Conservation (phyloP, 2,888 invertebrate species). For the Vesta saturnalis region DNA sequence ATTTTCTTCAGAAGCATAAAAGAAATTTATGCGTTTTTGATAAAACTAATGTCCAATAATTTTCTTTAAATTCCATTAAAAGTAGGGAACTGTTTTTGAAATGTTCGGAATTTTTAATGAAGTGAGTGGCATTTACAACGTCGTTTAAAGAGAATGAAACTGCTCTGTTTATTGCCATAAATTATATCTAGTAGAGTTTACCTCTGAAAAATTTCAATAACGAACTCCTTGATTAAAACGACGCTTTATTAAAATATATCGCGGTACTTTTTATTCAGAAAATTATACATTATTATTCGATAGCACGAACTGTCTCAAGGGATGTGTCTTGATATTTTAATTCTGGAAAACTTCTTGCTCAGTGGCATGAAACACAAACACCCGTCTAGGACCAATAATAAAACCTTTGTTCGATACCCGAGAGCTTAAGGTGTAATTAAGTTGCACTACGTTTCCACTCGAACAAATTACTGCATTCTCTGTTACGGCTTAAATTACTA, state of each 20-base stretch:
- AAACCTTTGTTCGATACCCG: slow-evolving; percentile 44
- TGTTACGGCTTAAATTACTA: background rate
- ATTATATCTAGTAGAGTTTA: slow-evolving; percentile 28
- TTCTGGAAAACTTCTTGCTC: slow-evolving; percentile 43
- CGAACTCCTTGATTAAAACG: slow-evolving; percentile 40
- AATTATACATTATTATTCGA: slow-evolving; percentile 49
- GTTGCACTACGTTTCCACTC: slow-evolving; percentile 45
- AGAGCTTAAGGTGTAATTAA: slow-evolving; percentile 44
- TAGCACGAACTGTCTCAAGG: slow-evolving; percentile 46
- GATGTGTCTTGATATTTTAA: slow-evolving; percentile 48
- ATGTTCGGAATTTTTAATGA: slow-evolving; percentile 38
- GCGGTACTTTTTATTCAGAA: slow-evolving; percentile 39
- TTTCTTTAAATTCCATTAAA: slow-evolving; percentile 31
- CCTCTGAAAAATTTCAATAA: slow-evolving; percentile 39
- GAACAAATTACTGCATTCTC: slow-evolving; percentile 45
- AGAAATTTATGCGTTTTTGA: slow-evolving; percentile 32
- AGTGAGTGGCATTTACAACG: slow-evolving; percentile 27
- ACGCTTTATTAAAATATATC: slow-evolving; percentile 40
- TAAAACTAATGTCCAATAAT: slow-evolving; percentile 35
- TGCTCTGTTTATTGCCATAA: slow-evolving; percentile 31
- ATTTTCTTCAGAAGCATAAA: slow-evolving; percentile 29
- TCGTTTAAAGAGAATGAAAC: slow-evolving; percentile 29
- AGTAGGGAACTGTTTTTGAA: slow-evolving; percentile 29
- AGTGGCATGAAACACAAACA: slow-evolving; percentile 45
- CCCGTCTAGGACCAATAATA: slow-evolving; percentile 43